Evolutionary conservation across 2,797 vertebrate species (phyloP), one percentile per base, ranked within the genome.

Genomic region (Etheostoma nigrum): DNA sequence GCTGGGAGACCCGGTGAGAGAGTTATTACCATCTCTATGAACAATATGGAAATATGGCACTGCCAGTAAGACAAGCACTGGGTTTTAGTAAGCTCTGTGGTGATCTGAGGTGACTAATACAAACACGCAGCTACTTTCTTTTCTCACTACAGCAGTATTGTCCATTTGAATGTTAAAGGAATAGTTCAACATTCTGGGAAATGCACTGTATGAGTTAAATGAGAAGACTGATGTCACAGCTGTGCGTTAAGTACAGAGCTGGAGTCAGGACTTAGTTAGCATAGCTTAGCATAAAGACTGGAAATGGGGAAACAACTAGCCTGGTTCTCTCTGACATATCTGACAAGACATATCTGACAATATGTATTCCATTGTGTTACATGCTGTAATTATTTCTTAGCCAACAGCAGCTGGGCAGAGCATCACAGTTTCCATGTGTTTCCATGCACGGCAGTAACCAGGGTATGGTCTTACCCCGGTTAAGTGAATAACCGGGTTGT

Each of bases 1-100:
- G 84, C 95, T 99, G 1, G 97, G 97, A 47, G 96, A 98, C 59
- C 95, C 96, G 96, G 97, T 97, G 70, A 89, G 89, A 84, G 21
- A 53, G 2, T 58, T 51, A 45, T 33, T 30, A 11, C 14, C 21
- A 6, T 62, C 49, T 14, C 11, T 58, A 5, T 23, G 27, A 54
- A 60, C 10, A 74, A 10, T 67, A 23, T 18, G 42, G 27, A 44
- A 57, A 44, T 27, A 55, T 40, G 23, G 13, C 13, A 9, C 21
- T 13, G 42, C 12, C 47, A 40, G 45, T 16, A 14, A 49, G 47
- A 55, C 30, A 3, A 51, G 21, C 2, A 5, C 15, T 9, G 1
- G 21, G 10, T 48, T 27, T 19, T 5, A 45, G 4, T 27, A 2
- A 3, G 36, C 36, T 44, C 4, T 14, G 18, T 8, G 21, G 14